phyloP scores from a whole-genome alignment of 92 coral and sea anemone species.

The Actinernus sp. region DNA sequence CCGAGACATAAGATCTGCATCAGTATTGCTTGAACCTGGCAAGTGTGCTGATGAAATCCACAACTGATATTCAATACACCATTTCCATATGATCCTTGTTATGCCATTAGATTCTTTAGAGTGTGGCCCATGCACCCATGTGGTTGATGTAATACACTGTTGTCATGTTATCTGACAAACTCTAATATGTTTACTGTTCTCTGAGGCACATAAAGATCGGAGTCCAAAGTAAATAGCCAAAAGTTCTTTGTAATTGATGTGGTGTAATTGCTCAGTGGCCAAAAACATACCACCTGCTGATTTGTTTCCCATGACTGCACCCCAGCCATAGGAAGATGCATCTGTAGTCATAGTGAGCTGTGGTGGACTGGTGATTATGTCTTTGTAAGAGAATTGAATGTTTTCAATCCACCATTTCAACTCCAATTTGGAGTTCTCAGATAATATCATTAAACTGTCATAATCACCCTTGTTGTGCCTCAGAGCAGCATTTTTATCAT shows the following conservation, averaged over 20 bases:
- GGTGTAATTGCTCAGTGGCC: conserved; percentile 9
- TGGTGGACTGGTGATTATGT: too few species aligned
- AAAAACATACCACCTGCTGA: conserved; percentile 32
- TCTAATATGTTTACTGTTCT: conserved; percentile 32
- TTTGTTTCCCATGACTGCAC: conserved; percentile 19
- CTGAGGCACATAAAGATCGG: conserved; percentile 29
- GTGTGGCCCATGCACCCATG: conserved; percentile 41
- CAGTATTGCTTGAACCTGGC: conserved; percentile 28
- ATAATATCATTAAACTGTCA: conserved; percentile 17
- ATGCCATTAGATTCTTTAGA: conserved; percentile 21
- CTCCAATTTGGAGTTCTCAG: conserved; percentile 4
- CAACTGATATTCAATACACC: conserved; percentile 27
- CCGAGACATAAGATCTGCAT: conserved; percentile 11
- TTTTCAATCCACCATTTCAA: conserved; percentile 32
- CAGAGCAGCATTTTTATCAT: conserved; percentile 39
- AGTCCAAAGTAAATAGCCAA: conserved; percentile 51
- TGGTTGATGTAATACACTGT: too few species aligned
- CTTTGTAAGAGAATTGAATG: too few species aligned
- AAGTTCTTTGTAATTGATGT: conserved; percentile 31
- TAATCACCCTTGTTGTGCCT: conserved; percentile 19
- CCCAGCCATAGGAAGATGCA: conserved; percentile 46
- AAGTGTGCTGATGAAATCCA: conserved; percentile 43
- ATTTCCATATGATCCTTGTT: conserved; percentile 37
- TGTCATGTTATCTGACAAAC: too few species aligned
- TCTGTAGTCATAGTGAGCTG: conserved; percentile 22